Base-by-base conservation (phyloP, 1,140 invertebrate species). In the Tetramorium simillimum region DNA sequence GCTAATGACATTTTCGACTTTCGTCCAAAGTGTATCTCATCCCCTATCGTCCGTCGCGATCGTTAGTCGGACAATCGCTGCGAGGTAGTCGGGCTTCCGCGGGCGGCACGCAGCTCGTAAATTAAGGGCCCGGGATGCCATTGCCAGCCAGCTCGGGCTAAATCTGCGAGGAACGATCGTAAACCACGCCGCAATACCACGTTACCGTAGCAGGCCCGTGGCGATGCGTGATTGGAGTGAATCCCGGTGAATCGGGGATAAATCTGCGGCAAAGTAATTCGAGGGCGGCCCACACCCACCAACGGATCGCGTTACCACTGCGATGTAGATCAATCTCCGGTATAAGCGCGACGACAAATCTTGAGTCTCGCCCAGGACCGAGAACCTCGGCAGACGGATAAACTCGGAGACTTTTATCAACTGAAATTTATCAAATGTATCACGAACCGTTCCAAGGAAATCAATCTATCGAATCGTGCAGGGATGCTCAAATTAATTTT, bases 121-220 rank as follows among this genome's bases (percentile, higher is more conserved):
- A 92, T 92, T 92, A 91, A 92, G 82, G 77, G 3, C 81, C 67
- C 21, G 81, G 65, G 78, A 78, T 87, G 86, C 86, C 88, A 88
- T 92, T 89, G 85, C 85, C 76, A 72, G 65, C 72, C 51, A 69
- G 51, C 21, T 60, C 76, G 80, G 72, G 89, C 91, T 92, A 91
- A 93, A 92, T 93, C 88, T 91, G 88, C 89, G 82, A 92, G 86
- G 73, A 86, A 90, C 89, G 82, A 67, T 90, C 77, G 89, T 87
- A 87, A 87, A 87, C 56, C 69, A 87, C 80, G 53, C 72, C 70
- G 56, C 78, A 72, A 75, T 85, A 65, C 63, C 62, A 58, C 49
- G 33, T 7, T 14, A 16, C 24, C 24, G 46, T 85, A 87, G 72
- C 77, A 53, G 88, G 53, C 84, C 73, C 56, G 46, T 72, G 84